Conservation (phyloP, 2,888 invertebrate species). For the Gymnoscelis rufifasciata region DNA sequence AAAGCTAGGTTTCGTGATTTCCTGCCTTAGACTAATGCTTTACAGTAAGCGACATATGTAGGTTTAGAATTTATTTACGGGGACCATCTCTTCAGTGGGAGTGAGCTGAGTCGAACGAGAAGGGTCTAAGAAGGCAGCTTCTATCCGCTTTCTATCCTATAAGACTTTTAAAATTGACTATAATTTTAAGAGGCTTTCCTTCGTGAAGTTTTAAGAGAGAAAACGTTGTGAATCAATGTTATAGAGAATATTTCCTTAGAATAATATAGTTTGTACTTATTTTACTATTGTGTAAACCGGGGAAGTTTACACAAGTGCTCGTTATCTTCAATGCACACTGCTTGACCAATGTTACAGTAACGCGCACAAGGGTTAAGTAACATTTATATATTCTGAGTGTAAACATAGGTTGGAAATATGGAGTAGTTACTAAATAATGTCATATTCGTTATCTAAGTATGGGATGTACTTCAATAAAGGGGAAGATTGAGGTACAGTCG, state of each 20-base stretch:
- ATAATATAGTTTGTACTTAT: slow-evolving; percentile 40
- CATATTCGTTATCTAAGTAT: slow-evolving; percentile 42
- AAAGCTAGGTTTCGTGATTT: slow-evolving; percentile 64
- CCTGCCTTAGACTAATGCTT: slow-evolving; percentile 61
- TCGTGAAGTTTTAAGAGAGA: slow-evolving; percentile 48
- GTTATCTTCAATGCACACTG: slow-evolving; percentile 60
- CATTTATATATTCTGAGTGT: slow-evolving; percentile 32
- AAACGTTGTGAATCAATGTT: slow-evolving; percentile 63
- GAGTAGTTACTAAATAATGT: slow-evolving; percentile 20
- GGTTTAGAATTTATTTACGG: slow-evolving; percentile 58
- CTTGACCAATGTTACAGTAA: slow-evolving; percentile 62
- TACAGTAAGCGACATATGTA: slow-evolving; percentile 56
- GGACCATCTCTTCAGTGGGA: slow-evolving; percentile 67
- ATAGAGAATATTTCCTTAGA: slow-evolving; percentile 42
- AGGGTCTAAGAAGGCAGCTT: slow-evolving; percentile 51
- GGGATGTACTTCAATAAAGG: slow-evolving; percentile 70
- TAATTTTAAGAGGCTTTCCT: slow-evolving; percentile 51
- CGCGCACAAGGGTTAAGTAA: slow-evolving; percentile 59
- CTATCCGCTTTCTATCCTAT: slow-evolving; percentile 54
- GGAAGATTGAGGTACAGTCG: slow-evolving; percentile 71
- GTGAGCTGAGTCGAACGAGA: slow-evolving; percentile 58
- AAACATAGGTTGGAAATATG: slow-evolving; percentile 24
- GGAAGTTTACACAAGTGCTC: slow-evolving; percentile 71
- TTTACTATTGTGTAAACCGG: slow-evolving; percentile 62
- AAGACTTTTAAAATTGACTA: slow-evolving; percentile 60